Evolutionary conservation across 2,888 invertebrate species (phyloP), one percentile per base, ranked within the genome.

Genomic region (Sesia bembeciformis): DNA sequence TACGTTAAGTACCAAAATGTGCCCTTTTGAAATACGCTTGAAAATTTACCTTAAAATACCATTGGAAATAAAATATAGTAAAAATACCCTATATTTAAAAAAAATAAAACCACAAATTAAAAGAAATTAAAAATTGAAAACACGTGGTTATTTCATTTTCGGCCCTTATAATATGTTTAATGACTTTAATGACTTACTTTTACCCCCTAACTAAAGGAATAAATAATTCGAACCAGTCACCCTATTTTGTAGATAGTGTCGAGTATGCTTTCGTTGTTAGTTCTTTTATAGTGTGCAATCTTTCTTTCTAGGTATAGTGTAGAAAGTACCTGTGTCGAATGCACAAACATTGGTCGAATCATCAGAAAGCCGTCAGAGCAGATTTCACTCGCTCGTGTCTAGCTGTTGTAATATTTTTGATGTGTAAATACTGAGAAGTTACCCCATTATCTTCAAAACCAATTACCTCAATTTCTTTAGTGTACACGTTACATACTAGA

Each of bases 401-500:
- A 46, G 41, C 39, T 53, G 46, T 59, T 52, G n/a, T 49, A 51
- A 58, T 67, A 62, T 63, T 57, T 63, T 69, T 68, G 67, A 70
- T 77, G 70, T 84, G 84, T 85, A 83, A 79, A 84, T 85, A 86
- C 77, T 81, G 78, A 74, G 76, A 78, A 88, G 86, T 87, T 86
- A 86, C 84, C 88, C 83, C 74, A 78, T 78, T 81, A 72, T 83
- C 77, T 84, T 84, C 84, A 73, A 78, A 88, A 88, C 88, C 88
- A 81, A 86, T 87, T 89, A 89, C 89, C 89, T 89, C 89, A 88
- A 85, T 85, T 79, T 86, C 84, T 83, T 82, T 84, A 87, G 83
- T 76, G 72, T 82, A 80, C 82, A 76, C 80, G 70, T 73, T 72
- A 69, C 77, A 74, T 77, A 73, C 72, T 76, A 74, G 42, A 40